A percentile compares a stretch with the other conserved stretches of the same genome.
Conservation (phyloP, 1,140 invertebrate genomes). For the Xylocopa sonorina region DNA sequence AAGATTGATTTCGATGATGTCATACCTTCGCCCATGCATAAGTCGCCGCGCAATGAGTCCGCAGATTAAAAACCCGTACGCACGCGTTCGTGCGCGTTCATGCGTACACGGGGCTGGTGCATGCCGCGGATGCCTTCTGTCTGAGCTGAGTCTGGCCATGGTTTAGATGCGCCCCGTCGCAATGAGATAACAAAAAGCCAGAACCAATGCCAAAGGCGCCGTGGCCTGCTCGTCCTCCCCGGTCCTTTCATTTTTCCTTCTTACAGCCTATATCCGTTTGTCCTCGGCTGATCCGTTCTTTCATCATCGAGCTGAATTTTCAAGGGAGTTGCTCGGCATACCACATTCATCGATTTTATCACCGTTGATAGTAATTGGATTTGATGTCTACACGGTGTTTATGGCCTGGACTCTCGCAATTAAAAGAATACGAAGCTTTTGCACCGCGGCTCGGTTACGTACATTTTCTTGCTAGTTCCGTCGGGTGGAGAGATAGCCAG, state of each 20-base stretch:
- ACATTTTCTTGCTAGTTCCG: not conserved
- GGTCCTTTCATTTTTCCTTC: constrained; percentile 21
- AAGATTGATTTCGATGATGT: constrained; percentile 39
- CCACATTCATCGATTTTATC: constrained; percentile 10
- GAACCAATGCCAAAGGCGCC: not conserved
- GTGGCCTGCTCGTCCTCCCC: not conserved
- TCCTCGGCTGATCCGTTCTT: not conserved
- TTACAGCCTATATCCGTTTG: not conserved
- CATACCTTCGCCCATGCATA: constrained; percentile 18
- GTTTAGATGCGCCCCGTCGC: constrained; percentile 1
- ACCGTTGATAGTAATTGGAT: not conserved
- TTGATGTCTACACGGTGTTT: not conserved
- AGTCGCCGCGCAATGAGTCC: constrained; percentile 26
- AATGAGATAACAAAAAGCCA: constrained; percentile 31
- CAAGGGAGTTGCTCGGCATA: not conserved
- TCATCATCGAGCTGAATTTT: not conserved
- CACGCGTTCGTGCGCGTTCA: constrained; percentile 1
- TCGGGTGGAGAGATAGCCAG: too few species aligned
- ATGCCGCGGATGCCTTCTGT: constrained; percentile 16
- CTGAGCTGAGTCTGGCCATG: constrained; percentile 23
- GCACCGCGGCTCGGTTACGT: not conserved
- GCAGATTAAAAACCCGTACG: constrained; percentile 27
- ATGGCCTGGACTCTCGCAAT: not conserved
- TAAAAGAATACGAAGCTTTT: not conserved
- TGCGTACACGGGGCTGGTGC: constrained; percentile 17